Conservation (phyloP, 2,888 invertebrate genomes). For the Drosophila anomelani region DNA sequence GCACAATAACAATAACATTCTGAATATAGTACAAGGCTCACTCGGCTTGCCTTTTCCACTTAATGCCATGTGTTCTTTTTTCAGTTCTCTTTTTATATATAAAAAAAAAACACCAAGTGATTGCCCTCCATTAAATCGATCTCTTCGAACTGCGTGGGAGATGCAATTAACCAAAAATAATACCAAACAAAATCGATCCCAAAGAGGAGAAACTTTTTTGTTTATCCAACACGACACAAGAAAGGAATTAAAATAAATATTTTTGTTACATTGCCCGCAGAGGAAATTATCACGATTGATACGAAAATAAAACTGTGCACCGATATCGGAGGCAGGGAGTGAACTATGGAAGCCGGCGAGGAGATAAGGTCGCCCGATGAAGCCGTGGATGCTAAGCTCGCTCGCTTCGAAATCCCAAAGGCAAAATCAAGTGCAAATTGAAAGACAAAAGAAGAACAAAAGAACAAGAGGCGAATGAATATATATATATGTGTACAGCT, state of each 20-base stretch:
- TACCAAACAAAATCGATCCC: slow-evolving; percentile 2
- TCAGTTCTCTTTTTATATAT: background rate
- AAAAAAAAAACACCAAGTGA: background rate
- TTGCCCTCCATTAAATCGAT: slow-evolving; percentile 13
- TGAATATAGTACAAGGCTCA: slow-evolving; percentile 2
- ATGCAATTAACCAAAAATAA: slow-evolving; percentile 37
- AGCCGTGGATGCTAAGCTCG: slow-evolving; percentile 35
- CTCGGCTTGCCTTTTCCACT: slow-evolving; percentile 6
- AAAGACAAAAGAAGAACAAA: slow-evolving; percentile 35
- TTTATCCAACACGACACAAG: slow-evolving; percentile 26
- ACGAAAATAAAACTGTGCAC: slow-evolving; percentile 6
- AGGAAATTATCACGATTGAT: background rate
- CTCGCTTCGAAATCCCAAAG: background rate
- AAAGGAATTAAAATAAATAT: slow-evolving; percentile 13
- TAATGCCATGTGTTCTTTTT: slow-evolving; percentile 21
- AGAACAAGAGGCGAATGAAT: slow-evolving; percentile 20
- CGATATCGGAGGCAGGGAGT: slow-evolving; percentile 13
- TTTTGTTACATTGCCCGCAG: background rate
- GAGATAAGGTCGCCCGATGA: slow-evolving; percentile 19
- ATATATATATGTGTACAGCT: slow-evolving; percentile 31
- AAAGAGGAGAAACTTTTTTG: slow-evolving; percentile 1
- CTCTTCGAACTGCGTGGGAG: slow-evolving; percentile 31
- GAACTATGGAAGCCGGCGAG: background rate
- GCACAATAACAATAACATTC: slow-evolving; percentile 13
- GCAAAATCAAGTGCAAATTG: slow-evolving; percentile 64